Evolutionary conservation across 2,113 vertebrate species (phyloP).

Genomic region (Nyctibius bracteatus): DNA sequence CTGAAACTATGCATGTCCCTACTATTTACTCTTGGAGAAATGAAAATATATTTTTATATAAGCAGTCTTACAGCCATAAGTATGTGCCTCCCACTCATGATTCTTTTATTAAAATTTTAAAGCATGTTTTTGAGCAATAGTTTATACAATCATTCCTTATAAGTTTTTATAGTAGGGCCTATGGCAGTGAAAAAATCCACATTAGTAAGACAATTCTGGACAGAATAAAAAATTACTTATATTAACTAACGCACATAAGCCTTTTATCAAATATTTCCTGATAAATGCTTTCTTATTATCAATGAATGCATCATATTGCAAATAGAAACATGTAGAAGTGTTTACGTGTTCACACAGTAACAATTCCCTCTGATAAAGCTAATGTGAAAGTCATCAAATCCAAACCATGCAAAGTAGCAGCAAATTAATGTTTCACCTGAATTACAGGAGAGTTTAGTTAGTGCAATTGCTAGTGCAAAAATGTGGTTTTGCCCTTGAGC

Average conservation of each 20-base stretch:
- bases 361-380: not conserved
- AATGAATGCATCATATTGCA: not conserved
- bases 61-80: not conserved
- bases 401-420: not conserved
- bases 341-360: not conserved
- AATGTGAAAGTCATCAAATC: not conserved
- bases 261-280: not conserved
- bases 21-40: not conserved
- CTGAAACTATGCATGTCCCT: not conserved
- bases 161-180: not conserved
- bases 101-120: not conserved
- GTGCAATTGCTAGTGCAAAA: not conserved
- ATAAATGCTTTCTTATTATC: not conserved
- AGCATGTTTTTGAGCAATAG: not conserved
- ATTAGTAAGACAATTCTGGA: not conserved
- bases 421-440: slow-evolving; percentile 15
- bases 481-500: not conserved
- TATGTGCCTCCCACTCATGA: not conserved
- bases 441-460: not conserved
- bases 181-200: not conserved
- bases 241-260: not conserved
- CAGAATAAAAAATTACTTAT: not conserved
- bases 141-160: not conserved
- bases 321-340: not conserved
- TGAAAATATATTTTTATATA: not conserved